Evolutionary conservation across 2,113 vertebrate genomes (phyloP).

Genomic region (Lophotis ruficrista): DNA sequence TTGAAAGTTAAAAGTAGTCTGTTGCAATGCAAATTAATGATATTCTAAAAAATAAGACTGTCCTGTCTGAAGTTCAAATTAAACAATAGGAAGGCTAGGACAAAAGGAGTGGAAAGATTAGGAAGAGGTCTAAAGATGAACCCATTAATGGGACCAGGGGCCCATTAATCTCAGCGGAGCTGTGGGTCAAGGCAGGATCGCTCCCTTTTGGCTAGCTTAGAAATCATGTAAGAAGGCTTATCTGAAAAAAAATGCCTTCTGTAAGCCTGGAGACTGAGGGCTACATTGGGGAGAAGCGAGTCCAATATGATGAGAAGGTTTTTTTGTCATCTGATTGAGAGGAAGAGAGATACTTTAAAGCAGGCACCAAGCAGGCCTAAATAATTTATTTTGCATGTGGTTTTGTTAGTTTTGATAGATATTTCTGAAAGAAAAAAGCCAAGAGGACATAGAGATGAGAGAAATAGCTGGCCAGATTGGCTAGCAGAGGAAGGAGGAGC

Average conservation of each 20-base stretch:
- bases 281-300: not conserved
- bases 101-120: not conserved
- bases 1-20: not conserved
- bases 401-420: not conserved
- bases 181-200: not conserved
- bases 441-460: not conserved
- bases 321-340: not conserved
- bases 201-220: not conserved
- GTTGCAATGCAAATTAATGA: not conserved
- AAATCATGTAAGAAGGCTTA: not conserved
- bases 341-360: not conserved
- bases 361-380: not conserved
- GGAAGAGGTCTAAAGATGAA: not conserved
- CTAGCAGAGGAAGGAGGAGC: not conserved
- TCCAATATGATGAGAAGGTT: not conserved
- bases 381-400: not conserved
- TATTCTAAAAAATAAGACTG: not conserved
- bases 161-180: not conserved
- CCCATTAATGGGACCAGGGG: not conserved
- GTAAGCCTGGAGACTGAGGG: not conserved
- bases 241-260: not conserved
- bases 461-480: not conserved
- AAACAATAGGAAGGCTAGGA: not conserved
- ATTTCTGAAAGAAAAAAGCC: not conserved
- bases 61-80: not conserved